A percentile compares a stretch with the other conserved stretches of the same genome.
Evolutionary conservation across 2,113 vertebrate species (phyloP).

Genomic region (Piaya cayana): DNA sequence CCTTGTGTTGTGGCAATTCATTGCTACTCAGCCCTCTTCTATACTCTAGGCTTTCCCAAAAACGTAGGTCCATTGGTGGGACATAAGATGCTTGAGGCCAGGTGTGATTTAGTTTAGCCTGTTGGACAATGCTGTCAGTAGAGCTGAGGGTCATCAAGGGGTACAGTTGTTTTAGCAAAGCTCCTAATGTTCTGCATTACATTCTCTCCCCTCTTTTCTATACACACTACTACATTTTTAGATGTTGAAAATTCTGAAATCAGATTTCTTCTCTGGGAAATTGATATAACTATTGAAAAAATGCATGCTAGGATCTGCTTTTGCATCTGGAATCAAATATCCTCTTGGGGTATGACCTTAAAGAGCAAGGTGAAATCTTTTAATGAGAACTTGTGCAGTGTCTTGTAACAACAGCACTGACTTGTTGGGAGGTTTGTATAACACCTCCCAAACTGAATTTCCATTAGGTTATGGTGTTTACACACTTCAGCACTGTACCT

Average conservation of each 20-base stretch:
- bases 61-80: neutral
- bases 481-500: neutral
- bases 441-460: constrained; percentile 24
- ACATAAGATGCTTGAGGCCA: neutral
- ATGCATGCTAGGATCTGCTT: neutral
- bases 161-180: neutral
- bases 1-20: too few species aligned
- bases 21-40: neutral
- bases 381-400: neutral
- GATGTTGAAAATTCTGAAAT: neutral
- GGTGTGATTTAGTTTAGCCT: neutral
- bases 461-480: neutral
- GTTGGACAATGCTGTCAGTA: neutral
- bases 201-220: fast-evolving
- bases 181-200: neutral
- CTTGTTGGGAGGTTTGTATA: neutral
- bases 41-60: neutral
- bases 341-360: neutral
- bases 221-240: neutral
- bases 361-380: constrained; percentile 15
- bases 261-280: neutral
- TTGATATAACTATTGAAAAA: neutral
- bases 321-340: neutral
- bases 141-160: neutral
- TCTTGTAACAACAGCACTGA: neutral